These are phyloP conservation scores for Paralichthys olivaceus DNA, from an alignment of 2,113 vertebrate genomes.

Conservation along the genomic window DNA sequence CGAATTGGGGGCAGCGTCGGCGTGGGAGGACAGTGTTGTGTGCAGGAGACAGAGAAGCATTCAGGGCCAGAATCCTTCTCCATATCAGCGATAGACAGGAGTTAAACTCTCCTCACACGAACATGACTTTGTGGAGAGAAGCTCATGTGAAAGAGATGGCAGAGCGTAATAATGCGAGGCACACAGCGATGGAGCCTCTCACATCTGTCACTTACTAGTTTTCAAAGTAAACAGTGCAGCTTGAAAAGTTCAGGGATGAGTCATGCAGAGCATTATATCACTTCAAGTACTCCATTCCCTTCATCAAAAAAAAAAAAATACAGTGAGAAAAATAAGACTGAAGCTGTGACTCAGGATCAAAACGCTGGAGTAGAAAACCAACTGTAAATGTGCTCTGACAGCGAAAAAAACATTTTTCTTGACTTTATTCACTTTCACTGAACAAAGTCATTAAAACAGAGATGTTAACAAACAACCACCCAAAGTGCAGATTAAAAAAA, in stretches of 20 bases:
- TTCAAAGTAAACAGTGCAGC: constrained; percentile 22
- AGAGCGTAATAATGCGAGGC: constrained; percentile 9
- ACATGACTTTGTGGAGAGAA: not conserved
- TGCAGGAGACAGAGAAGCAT: constrained; percentile 38
- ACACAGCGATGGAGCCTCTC: constrained; percentile 2
- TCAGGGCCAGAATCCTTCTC: not conserved
- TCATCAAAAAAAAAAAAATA: not conserved
- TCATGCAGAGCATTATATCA: constrained; percentile 25
- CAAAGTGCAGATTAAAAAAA: no score
- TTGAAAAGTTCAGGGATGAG: constrained; percentile 41
- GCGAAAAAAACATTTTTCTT: not conserved
- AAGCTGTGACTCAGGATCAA: not conserved
- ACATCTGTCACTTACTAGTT: constrained; percentile 5
- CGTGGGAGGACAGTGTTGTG: constrained; percentile 63
- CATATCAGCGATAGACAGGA: constrained; percentile 28
- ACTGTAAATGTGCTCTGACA: not conserved
- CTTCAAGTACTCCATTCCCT: constrained; percentile 4
- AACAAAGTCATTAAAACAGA: no score
- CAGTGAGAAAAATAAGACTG: not conserved
- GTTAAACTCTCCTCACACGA: constrained; percentile 13
- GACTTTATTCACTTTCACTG: no score
- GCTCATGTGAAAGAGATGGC: not conserved
- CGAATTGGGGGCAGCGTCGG: constrained; percentile 28
- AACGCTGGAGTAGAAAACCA: not conserved
- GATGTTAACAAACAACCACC: no score